Evolutionary conservation across 1,140 invertebrate genomes (phyloP).

Genomic region (Campoletis sonorensis): DNA sequence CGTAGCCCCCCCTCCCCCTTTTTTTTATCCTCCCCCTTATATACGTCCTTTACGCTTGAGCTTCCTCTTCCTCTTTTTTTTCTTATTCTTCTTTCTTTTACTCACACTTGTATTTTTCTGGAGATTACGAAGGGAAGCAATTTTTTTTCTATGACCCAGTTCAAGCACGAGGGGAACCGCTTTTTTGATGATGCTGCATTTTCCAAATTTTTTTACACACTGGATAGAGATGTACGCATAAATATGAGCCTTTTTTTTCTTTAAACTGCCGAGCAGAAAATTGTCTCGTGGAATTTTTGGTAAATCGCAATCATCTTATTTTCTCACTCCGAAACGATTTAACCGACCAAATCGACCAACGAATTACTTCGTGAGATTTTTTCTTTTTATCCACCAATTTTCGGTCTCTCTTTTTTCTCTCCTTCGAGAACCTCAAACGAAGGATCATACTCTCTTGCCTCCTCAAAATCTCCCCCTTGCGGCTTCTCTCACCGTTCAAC

Average conservation of each 20-base stretch:
- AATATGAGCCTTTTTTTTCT: background rate
- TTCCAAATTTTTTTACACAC: background rate
- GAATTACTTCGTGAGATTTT: too few relatives aligned
- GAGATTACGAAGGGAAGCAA: conserved; percentile 37
- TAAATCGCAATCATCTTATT: background rate
- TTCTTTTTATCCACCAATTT: too few relatives aligned
- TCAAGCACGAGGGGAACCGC: background rate
- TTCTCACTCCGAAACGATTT: too few relatives aligned
- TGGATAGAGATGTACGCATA: background rate
- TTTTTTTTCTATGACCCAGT: conserved; percentile 41
- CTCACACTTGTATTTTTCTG: background rate
- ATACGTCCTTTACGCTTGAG: background rate
- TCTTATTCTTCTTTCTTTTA: background rate
- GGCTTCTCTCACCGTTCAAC: too few relatives aligned
- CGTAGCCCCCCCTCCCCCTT: background rate
- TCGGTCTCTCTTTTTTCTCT: too few relatives aligned
- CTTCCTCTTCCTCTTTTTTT: conserved; percentile 9
- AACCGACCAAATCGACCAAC: too few relatives aligned
- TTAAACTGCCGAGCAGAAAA: background rate
- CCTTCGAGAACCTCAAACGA: too few relatives aligned
- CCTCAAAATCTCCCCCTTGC: too few relatives aligned
- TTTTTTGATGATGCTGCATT: conserved; percentile 22
- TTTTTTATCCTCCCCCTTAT: background rate
- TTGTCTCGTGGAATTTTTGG: background rate
- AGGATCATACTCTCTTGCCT: too few relatives aligned